phyloP scores from a whole-genome alignment of 1,140 invertebrate genomes.

The Tetramorium alpestre region DNA sequence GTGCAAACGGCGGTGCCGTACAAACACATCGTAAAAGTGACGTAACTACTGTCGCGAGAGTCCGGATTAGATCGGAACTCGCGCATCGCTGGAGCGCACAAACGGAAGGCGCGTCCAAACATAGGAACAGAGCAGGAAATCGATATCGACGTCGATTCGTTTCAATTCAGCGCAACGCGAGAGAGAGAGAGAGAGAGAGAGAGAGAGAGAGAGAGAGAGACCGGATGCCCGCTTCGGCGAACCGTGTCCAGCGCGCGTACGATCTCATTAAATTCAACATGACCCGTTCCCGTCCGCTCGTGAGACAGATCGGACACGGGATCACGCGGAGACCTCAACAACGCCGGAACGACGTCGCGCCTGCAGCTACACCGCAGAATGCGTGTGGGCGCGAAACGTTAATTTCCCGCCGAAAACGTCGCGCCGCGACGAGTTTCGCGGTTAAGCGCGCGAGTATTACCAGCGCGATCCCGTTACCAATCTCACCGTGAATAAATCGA shows the following conservation, averaged over 20 bases:
- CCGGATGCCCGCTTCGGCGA: slow-evolving; percentile 46
- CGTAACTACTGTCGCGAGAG: not conserved
- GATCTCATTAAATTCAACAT: slow-evolving; percentile 53
- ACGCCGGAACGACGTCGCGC: slow-evolving; percentile 7
- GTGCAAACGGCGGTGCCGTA: not conserved
- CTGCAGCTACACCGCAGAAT: slow-evolving; percentile 9
- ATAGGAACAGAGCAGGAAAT: slow-evolving; percentile 26
- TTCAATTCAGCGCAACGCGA: not conserved
- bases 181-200: not conserved
- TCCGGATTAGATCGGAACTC: not conserved
- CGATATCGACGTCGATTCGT: slow-evolving; percentile 46
- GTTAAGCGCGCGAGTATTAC: not conserved
- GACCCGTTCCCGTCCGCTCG: slow-evolving; percentile 20
- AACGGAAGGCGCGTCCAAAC: slow-evolving; percentile 6
- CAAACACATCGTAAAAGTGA: slow-evolving; percentile 4
- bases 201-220: not conserved
- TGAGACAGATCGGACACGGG: slow-evolving; percentile 36
- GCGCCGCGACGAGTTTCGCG: slow-evolving; percentile 19
- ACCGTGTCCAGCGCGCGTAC: slow-evolving; percentile 36
- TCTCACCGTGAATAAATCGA: not conserved
- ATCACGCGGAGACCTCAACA: slow-evolving; percentile 28
- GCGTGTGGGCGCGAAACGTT: not conserved
- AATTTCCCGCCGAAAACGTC: slow-evolving; percentile 39
- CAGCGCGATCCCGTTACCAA: not conserved
- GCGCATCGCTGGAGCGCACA: not conserved